phyloP scores from a whole-genome alignment of 2,888 invertebrate genomes.

The Phrixothrix hirtus region DNA sequence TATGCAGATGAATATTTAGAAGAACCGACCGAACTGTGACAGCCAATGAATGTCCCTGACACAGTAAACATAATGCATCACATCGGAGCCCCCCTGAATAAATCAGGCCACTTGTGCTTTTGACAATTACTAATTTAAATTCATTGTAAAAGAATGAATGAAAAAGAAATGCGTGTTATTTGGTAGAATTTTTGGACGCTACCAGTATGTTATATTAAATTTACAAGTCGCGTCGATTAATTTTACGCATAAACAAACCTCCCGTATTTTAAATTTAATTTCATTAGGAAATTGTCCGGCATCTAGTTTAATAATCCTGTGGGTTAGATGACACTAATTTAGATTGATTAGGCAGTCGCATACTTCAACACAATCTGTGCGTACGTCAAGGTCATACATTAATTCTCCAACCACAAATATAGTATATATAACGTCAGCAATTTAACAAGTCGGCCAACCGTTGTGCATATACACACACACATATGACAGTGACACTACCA shows the following conservation, averaged over 20 bases:
- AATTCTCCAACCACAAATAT: constrained; percentile 16
- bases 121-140: neutral
- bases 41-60: too few species aligned
- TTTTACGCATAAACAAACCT: constrained; percentile 7
- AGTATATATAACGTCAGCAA: constrained; percentile 17
- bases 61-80: too few species aligned
- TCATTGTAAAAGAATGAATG: neutral
- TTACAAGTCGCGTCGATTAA: constrained; percentile 1
- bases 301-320: constrained; percentile 17
- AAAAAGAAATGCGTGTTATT: neutral
- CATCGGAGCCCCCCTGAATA: too few species aligned
- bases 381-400: constrained; percentile 25
- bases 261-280: constrained; percentile 10
- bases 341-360: constrained; percentile 19
- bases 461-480: too few species aligned
- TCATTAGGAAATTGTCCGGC: constrained; percentile 10
- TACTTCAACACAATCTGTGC: constrained; percentile 24
- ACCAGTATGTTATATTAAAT: neutral
- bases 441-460: constrained; percentile 22
- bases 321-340: constrained; percentile 25
- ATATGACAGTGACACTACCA: constrained; percentile 6
- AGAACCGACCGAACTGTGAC: too few species aligned
- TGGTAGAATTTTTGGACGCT: neutral
- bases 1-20: too few species aligned
- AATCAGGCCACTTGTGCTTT: too few species aligned